Conservation (phyloP, 2,888 invertebrate genomes). For the Chrysomela aeneicollis region DNA sequence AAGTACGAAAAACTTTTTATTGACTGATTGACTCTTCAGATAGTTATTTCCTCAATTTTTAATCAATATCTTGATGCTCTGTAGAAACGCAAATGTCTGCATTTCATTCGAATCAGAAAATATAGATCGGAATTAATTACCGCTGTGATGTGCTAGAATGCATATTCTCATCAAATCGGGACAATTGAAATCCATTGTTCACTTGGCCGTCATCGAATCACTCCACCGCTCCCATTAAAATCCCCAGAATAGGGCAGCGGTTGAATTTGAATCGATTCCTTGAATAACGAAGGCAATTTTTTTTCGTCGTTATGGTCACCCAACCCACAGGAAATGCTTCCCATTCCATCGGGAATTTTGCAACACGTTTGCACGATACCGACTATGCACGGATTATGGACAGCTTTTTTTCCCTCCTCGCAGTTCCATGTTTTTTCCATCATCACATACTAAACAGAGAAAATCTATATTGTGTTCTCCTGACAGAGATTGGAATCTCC, state of each 20-base stretch:
- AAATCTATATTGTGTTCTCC: no score
- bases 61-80: no score
- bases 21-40: no score
- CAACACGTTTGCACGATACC: neutral
- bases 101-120: neutral
- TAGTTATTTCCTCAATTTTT: no score
- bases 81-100: no score
- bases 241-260: neutral
- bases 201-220: neutral
- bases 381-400: neutral
- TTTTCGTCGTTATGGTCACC: neutral
- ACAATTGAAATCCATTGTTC: neutral
- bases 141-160: neutral
- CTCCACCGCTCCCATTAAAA: neutral
- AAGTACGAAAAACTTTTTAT: no score
- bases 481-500: no score
- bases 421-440: no score
- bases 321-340: neutral
- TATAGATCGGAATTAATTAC: neutral
- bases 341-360: neutral
- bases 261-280: neutral
- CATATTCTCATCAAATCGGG: neutral
- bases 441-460: no score
- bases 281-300: conserved; percentile 3
- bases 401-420: no score